Conservation (phyloP, 2,888 invertebrate species). For the Gymnoscelis rufifasciata region DNA sequence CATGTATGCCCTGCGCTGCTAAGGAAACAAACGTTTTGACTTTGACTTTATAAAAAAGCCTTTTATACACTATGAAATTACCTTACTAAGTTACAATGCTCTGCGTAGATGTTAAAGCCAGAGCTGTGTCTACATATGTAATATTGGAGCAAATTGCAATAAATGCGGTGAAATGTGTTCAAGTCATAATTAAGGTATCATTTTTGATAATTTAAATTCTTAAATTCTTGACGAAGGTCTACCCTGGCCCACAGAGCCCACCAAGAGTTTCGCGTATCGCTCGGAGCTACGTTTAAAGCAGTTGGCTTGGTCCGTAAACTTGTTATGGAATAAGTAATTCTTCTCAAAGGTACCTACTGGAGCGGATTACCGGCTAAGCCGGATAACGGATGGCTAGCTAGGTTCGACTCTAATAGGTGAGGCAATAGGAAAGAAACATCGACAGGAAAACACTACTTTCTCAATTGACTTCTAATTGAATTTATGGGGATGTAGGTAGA, state of each 20-base stretch:
- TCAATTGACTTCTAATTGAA: slow-evolving; percentile 6
- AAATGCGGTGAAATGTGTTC: too few species aligned
- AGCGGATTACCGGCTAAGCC: slow-evolving; percentile 6
- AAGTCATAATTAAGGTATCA: background rate
- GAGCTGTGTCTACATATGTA: too few species aligned
- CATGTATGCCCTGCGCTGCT: too few species aligned
- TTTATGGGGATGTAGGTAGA: background rate
- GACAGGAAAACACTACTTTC: slow-evolving; percentile 9
- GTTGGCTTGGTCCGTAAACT: slow-evolving; percentile 18
- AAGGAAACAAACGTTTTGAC: too few species aligned
- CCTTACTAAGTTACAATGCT: too few species aligned
- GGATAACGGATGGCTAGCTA: slow-evolving; percentile 7
- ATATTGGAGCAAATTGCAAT: too few species aligned
- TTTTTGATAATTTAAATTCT: background rate
- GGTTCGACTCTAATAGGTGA: slow-evolving; percentile 2
- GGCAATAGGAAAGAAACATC: slow-evolving; percentile 4
- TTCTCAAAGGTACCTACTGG: slow-evolving; percentile 2
- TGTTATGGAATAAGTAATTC: slow-evolving; percentile 8
- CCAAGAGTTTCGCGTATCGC: slow-evolving; percentile 32
- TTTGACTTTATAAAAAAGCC: too few species aligned
- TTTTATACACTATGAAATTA: too few species aligned
- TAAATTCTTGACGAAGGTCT: background rate
- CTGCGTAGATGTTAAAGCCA: too few species aligned
- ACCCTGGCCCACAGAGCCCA: slow-evolving; percentile 16
- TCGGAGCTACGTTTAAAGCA: slow-evolving; percentile 20